Base-by-base conservation (phyloP, 2,797 vertebrate species). In the Ctenosaura bakeri region DNA sequence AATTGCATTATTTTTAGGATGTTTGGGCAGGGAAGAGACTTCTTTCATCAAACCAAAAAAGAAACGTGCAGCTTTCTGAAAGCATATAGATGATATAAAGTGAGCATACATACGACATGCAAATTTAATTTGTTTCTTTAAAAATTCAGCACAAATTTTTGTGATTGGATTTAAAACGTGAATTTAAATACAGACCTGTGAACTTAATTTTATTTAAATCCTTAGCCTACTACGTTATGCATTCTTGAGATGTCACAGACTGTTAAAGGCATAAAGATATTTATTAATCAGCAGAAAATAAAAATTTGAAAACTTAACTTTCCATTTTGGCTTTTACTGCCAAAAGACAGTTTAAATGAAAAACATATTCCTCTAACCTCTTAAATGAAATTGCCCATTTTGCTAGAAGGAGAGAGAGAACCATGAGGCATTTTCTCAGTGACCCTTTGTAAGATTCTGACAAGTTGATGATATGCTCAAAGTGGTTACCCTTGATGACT, bases 261-360 rank as follows among this genome's bases (percentile, higher is more conserved):
- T 85, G 73, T 85, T 54, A 29, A 85, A 69, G 29, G 5, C 2
- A 12, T n/a, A 24, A 50, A 79, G 4, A 32, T 76, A n/a, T 52
- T 69, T 77, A 62, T 38, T 59, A 46, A 73, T 54, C 9, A 81
- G 35, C 13, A 71, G 29, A 59, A 88, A 88, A 88, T 74, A 42
- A 87, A 78, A 62, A 22, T 5, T 50, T 73, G 16, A 88, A 88
- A 73, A 22, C 8, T 59, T 6, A 46, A 59, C 10, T 1, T 82
- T 82, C 7, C 50, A 88, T 32, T 71, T 82, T 82, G 16, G 24
- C 14, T 73, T 18, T 42, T 56, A 32, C 3, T 73, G 16, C 29
- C 13, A 29, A 73, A 88, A 82, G 2, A 8, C 56, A 26, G 20
- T 38, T 76, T 64, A 78, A 50, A 66, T 79, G 35, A 64, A 50